phyloP scores from a whole-genome alignment of 2,888 invertebrate genomes.

The Limnephilus marmoratus region DNA sequence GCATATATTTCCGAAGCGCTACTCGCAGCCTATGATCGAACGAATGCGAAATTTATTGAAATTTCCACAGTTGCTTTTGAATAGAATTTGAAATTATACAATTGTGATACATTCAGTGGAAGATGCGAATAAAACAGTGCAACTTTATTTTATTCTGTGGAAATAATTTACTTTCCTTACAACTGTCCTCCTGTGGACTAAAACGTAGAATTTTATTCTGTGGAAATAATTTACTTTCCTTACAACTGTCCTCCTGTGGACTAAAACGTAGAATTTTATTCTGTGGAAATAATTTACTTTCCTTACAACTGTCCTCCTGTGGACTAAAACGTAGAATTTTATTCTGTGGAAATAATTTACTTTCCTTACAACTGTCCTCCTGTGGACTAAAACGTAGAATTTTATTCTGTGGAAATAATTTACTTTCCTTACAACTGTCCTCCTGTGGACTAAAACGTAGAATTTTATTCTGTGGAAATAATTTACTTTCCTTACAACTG shows the following conservation, averaged over 20 bases:
- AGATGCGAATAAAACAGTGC: neutral
- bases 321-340: neutral
- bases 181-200: neutral
- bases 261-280: neutral
- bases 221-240: neutral
- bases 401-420: neutral
- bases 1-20: conserved; percentile 50
- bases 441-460: neutral
- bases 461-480: neutral
- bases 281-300: neutral
- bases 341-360: neutral
- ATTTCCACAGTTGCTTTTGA: conserved; percentile 14
- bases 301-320: neutral
- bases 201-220: neutral
- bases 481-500: neutral
- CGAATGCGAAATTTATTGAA: conserved; percentile 19
- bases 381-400: neutral
- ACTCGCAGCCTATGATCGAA: conserved; percentile 31
- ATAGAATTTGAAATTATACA: conserved; percentile 2
- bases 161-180: neutral
- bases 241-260: neutral
- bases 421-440: neutral
- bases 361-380: neutral
- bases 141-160: neutral
- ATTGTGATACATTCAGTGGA: neutral